Percentiles rank a stretch among this genome's conserved stretches.
Evolutionary conservation across 2,888 invertebrate genomes (phyloP).

Genomic region (Aelia acuminata): DNA sequence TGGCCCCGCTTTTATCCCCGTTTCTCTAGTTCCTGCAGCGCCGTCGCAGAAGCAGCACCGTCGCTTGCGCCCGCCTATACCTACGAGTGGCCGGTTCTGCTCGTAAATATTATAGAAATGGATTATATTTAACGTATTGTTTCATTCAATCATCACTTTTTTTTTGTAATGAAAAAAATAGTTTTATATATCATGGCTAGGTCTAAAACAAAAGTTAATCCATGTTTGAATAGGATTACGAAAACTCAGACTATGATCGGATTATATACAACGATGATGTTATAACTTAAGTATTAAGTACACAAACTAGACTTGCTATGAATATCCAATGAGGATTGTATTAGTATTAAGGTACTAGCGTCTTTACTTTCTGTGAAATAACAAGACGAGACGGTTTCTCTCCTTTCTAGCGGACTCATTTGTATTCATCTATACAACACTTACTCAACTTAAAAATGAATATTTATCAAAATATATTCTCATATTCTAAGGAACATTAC

Average conservation of each 20-base stretch:
- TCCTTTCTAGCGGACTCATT: neutral
- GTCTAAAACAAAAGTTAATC: neutral
- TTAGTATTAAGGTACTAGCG: neutral
- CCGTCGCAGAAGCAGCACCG: too few species aligned
- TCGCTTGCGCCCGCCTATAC: too few species aligned
- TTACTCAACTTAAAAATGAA: neutral
- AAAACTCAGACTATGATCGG: neutral
- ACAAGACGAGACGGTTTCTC: neutral
- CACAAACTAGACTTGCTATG: neutral
- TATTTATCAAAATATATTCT: neutral
- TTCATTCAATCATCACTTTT: too few species aligned
- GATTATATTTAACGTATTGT: too few species aligned
- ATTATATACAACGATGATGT: neutral
- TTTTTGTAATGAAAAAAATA: too few species aligned
- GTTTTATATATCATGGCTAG: neutral
- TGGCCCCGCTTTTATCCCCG: too few species aligned
- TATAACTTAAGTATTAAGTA: neutral
- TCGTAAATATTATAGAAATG: too few species aligned
- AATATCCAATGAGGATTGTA: neutral
- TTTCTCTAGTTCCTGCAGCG: too few species aligned
- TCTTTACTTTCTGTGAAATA: neutral
- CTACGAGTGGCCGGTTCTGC: too few species aligned
- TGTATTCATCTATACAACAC: neutral
- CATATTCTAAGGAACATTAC: too few species aligned
- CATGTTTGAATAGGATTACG: neutral